Base-by-base conservation (phyloP, 2,113 vertebrate genomes). In the Hassar affinis region DNA sequence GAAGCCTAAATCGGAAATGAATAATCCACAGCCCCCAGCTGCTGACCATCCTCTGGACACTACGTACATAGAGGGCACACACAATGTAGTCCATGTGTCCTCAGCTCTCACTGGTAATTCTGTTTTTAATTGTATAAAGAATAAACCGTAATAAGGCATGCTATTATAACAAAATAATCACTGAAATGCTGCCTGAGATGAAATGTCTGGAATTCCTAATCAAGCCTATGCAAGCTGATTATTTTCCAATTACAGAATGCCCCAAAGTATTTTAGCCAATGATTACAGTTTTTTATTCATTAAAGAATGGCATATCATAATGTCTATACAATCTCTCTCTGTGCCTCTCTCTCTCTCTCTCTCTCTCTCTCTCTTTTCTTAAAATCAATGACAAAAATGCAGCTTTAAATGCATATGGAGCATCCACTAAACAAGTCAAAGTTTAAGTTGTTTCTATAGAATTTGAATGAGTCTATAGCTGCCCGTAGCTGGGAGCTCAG, bases 1-100 rank as follows among this genome's bases (percentile, higher is more conserved):
- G 88, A 99, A 98, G 88, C 92, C 96, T 80, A 99, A 98, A 89
- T 91, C 95, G 18, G 96, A 96, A 89, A 84, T 87, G 20, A 86
- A 89, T 75, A 92, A 91, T 61, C 86, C 92, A 49, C 92, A 94
- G 11, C 94, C 95, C 0, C 93, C 96, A 54, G 93, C 96, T 14
- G 86, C 93, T 0, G 95, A 95, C 81, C 95, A 96, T 92, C 95
- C 94, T 88, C 94, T 98, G 90, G 96, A 96, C 45, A 90, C 94
- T 6, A 94, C 95, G 85, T 99, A 95, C 91, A 91, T 95, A 1
- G 93, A 94, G 88, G 94, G 93, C 83, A 92, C 94, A 1, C 93
- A 94, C 86, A 93, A 91, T 35, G 88, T 95, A 51, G 92, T 94
- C 80, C 93, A 94, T 51, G 92, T 93, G 68, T 92, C 94, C 25